Base-by-base conservation (phyloP, 23 tunicate species). In the Phallusia fumigata region DNA sequence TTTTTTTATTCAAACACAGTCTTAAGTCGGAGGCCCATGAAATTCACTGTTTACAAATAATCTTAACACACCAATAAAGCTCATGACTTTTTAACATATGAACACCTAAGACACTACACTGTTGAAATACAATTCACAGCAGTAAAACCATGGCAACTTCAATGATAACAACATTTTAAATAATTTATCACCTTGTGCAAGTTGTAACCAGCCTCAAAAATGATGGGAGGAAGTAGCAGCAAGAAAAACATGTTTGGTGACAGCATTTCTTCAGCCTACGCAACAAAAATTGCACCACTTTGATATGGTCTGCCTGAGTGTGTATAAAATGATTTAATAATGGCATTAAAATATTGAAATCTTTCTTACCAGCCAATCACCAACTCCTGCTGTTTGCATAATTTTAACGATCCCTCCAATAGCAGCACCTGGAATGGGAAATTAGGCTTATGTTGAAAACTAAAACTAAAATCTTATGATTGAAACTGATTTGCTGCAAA, bases 121-220 rank as follows among this genome's bases (percentile, higher is more conserved):
- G n/a, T n/a, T n/a, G n/a, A n/a, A n/a, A n/a, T n/a, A n/a, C n/a
- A n/a, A n/a, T n/a, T n/a, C n/a, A n/a, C n/a, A n/a, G n/a, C n/a
- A n/a, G n/a, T n/a, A n/a, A n/a, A n/a, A n/a, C n/a, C n/a, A n/a
- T n/a, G n/a, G n/a, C n/a, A n/a, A n/a, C n/a, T n/a, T n/a, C n/a
- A n/a, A n/a, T n/a, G n/a, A n/a, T n/a, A n/a, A n/a, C n/a, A n/a
- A n/a, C n/a, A n/a, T 40, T 40, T 40, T 40, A 40, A 40, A 3
- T 10, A 40, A 16, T 30, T 30, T 21, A 74, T 32, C 31, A 90
- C 98, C 90, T 96, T 96, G 64, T 96, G 99, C 47, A 96, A 76
- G 33, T 87, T 81, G 50, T 96, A 96, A 35, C 99, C 99, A 34
- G 99, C 99, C 81, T 96, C 99, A 85, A 96, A 96, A 0, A 96